Percentiles rank a stretch among this genome's conserved stretches.
Conservation (phyloP, 2,888 invertebrate species). For the Diarsia mendica region DNA sequence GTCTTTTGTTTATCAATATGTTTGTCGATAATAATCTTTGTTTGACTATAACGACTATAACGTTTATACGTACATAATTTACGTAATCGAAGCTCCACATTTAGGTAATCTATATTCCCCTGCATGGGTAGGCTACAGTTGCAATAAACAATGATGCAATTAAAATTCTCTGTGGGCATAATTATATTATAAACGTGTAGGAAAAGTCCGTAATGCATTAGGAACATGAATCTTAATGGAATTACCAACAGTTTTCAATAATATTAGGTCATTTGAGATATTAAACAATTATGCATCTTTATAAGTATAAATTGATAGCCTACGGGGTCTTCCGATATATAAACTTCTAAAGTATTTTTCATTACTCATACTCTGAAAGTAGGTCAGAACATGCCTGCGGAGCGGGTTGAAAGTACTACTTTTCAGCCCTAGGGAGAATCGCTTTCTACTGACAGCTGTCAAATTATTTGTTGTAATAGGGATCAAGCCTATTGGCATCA, state of each 20-base stretch:
- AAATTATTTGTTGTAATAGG: no score
- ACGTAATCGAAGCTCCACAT: neutral
- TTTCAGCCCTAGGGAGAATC: no score
- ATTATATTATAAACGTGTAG: neutral
- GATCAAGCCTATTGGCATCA: no score
- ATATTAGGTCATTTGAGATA: neutral
- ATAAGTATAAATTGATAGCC: no score
- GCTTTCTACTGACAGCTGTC: no score
- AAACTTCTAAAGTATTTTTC: no score
- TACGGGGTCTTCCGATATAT: no score
- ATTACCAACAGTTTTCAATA: neutral
- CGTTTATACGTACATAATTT: neutral
- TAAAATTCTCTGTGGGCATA: neutral
- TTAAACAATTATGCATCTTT: neutral
- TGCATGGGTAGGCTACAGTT: neutral
- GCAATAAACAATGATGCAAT: neutral
- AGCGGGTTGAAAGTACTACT: no score
- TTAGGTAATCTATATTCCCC: neutral
- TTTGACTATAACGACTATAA: neutral
- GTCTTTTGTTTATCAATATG: conserved; percentile 1
- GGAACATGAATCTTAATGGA: neutral
- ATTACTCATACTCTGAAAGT: no score
- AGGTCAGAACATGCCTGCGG: no score
- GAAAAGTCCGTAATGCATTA: conserved; percentile 3
- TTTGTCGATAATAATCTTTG: neutral